Conservation (phyloP, 1,140 invertebrate genomes). For the Coptotermes formosanus region DNA sequence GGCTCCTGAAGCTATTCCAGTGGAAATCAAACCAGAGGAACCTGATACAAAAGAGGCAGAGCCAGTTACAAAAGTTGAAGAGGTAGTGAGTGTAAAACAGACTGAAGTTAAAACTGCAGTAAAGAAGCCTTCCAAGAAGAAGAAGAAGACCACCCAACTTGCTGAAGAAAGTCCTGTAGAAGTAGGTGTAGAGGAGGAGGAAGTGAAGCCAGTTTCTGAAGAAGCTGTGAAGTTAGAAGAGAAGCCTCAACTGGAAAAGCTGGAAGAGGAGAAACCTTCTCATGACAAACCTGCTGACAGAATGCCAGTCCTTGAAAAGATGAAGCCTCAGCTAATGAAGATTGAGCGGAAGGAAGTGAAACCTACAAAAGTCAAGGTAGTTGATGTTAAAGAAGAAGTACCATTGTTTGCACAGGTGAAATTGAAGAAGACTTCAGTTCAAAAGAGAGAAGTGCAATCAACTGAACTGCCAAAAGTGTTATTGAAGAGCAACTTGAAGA, state of each 20-base stretch:
- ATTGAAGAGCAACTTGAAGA: constrained; percentile 30
- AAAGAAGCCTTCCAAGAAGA: constrained; percentile 27
- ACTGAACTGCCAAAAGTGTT: constrained; percentile 30
- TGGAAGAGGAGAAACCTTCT: constrained; percentile 28
- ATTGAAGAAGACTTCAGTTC: constrained; percentile 30
- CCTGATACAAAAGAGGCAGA: not conserved
- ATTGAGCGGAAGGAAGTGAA: constrained; percentile 35
- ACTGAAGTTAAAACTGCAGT: constrained; percentile 7
- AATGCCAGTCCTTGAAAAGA: constrained; percentile 13
- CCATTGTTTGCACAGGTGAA: constrained; percentile 34
- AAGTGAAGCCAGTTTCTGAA: not conserved
- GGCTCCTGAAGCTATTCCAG: constrained; percentile 18
- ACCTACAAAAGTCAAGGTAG: constrained; percentile 31
- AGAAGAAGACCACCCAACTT: constrained; percentile 5
- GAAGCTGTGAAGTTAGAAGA: not conserved
- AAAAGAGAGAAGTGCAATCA: constrained; percentile 28
- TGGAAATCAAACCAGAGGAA: constrained; percentile 26
- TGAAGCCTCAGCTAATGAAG: constrained; percentile 34
- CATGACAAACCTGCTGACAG: constrained; percentile 27
- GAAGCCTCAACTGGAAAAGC: not conserved
- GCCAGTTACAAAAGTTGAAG: not conserved
- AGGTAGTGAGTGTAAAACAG: constrained; percentile 10
- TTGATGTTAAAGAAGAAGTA: constrained; percentile 25
- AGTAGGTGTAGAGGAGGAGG: constrained; percentile 20
- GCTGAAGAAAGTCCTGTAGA: constrained; percentile 32